Percentiles rank a stretch among this genome's conserved stretches.
phyloP scores from a whole-genome alignment of 2,797 vertebrate species.

The Macropus fuliginosus region DNA sequence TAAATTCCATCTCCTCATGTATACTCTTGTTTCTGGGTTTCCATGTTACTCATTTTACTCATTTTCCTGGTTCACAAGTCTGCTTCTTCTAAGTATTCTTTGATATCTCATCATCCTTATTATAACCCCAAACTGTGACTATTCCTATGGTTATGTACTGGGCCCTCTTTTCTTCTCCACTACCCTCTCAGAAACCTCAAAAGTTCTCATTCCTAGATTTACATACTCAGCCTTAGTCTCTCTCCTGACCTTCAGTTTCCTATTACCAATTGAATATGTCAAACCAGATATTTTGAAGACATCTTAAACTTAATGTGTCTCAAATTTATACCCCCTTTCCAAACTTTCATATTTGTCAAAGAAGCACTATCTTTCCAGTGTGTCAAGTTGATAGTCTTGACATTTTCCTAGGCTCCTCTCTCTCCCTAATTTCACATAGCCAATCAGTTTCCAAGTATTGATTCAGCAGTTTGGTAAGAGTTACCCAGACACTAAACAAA shows the following conservation, averaged over 20 bases:
- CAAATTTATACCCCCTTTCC: neutral
- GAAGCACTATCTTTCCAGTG: neutral
- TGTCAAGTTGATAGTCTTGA: neutral
- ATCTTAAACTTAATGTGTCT: neutral
- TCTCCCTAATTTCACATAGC: neutral
- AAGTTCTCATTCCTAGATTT: neutral
- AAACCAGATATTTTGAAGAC: neutral
- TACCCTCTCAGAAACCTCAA: neutral
- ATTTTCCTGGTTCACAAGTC: neutral
- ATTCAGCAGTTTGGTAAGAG: neutral
- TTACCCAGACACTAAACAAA: neutral
- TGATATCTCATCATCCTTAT: neutral
- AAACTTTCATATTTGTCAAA: neutral
- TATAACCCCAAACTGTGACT: neutral
- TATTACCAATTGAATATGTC: neutral
- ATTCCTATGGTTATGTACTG: neutral
- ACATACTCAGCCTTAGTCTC: neutral
- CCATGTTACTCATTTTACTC: neutral
- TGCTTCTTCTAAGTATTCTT: neutral
- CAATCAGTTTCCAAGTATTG: neutral
- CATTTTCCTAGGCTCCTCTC: neutral
- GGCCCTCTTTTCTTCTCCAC: neutral
- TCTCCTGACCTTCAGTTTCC: neutral
- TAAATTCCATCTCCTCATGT: neutral
- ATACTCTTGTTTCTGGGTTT: neutral